Evolutionary conservation across 1,140 invertebrate species (phyloP).

Genomic region (Nasonia longicornis): DNA sequence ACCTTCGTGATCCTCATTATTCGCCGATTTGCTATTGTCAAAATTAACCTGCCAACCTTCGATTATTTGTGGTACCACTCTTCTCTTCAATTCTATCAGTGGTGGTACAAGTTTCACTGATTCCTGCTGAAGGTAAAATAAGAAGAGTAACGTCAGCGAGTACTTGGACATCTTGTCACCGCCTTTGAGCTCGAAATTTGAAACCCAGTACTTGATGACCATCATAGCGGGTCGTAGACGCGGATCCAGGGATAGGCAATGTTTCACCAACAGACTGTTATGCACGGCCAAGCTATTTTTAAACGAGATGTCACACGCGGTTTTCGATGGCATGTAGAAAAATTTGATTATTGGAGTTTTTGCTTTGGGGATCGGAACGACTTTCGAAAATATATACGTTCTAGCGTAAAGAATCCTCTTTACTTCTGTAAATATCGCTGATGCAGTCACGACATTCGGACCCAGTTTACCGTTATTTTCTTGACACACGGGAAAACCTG

Average conservation of each 20-base stretch:
- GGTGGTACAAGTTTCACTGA: conserved; percentile 64
- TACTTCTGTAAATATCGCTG: conserved; percentile 59
- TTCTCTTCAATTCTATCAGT: conserved; percentile 61
- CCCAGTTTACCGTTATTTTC: neutral
- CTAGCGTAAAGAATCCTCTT: conserved; percentile 66
- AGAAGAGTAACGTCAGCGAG: conserved; percentile 71
- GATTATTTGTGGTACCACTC: conserved; percentile 51
- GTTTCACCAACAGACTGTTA: conserved; percentile 74
- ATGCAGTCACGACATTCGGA: conserved; percentile 10
- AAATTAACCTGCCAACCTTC: conserved; percentile 71
- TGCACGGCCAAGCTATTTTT: conserved; percentile 75
- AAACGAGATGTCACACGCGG: conserved; percentile 78
- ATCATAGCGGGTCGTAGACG: conserved; percentile 73
- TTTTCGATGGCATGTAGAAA: conserved; percentile 69
- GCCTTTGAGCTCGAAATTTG: conserved; percentile 69
- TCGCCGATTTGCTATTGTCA: conserved; percentile 48
- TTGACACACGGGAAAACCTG: conserved; percentile 49
- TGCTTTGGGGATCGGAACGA: conserved; percentile 74
- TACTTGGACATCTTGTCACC: conserved; percentile 72
- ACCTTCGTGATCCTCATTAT: conserved; percentile 40
- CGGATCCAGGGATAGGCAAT: conserved; percentile 71
- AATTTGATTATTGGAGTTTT: conserved; percentile 82
- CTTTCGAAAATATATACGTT: conserved; percentile 66
- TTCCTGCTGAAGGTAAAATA: conserved; percentile 76
- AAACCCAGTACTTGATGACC: conserved; percentile 79